Base-by-base conservation (phyloP, 2,888 invertebrate genomes). In the Xylophagus ater region DNA sequence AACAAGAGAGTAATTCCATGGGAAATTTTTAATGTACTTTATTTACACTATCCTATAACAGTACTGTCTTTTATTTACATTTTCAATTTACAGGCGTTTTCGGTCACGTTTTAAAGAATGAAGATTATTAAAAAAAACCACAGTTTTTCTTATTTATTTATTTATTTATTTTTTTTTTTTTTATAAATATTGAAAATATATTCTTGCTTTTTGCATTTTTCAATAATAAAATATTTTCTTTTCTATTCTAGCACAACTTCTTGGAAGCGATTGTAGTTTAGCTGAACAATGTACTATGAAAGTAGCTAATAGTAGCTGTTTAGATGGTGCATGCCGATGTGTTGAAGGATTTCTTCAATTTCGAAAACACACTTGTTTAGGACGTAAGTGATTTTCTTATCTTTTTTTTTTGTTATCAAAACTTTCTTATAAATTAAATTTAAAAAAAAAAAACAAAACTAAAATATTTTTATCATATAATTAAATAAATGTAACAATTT, bases 201-300 rank as follows among this genome's bases (percentile, higher is more conserved):
- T n/a, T n/a, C n/a, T n/a, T n/a, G n/a, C n/a, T n/a, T n/a, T n/a
- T n/a, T n/a, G n/a, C n/a, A n/a, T n/a, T n/a, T n/a, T n/a, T n/a
- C n/a, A n/a, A n/a, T n/a, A n/a, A n/a, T n/a, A n/a, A n/a, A n/a
- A n/a, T n/a, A n/a, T n/a, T 21, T 43, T 20, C 31, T 35, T 37
- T 18, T 47, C 38, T 48, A 49, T 76, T 75, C 35, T 73, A 88
- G 88, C 87, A 4, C 81, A 81, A 34, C 72, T 89, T 23, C 68
- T 88, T 55, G 88, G 88, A 34, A 84, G 85, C 53, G 82, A 84
- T 55, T 90, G 90, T 59, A 56, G 75, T 47, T 78, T 87, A 34
- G 75, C 81, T 42, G 83, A 85, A 54, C 90, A 90, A 59, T 90
- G 90, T 57, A 80, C 83, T 17, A 68, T 87, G 67, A 87, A 87